phyloP scores from a whole-genome alignment of 2,113 vertebrate genomes.

The Clinocottus analis region DNA sequence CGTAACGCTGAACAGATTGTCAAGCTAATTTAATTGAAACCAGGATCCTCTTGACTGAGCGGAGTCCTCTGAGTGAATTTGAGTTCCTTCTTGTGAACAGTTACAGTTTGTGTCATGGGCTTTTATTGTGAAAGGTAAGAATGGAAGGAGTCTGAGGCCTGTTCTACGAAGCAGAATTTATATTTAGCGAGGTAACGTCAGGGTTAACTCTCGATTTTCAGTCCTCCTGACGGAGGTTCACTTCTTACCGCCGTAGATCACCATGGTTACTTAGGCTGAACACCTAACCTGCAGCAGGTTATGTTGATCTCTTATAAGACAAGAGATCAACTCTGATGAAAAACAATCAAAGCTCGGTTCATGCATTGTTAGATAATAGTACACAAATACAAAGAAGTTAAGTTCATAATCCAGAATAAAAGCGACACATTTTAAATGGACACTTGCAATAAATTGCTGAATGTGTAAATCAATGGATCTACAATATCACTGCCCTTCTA shows the following conservation, averaged over 20 bases:
- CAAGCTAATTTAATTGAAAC: neutral
- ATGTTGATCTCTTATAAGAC: neutral
- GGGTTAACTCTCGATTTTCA: neutral
- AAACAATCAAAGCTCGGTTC: neutral
- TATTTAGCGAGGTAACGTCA: neutral
- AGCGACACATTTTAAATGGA: neutral
- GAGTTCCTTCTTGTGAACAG: neutral
- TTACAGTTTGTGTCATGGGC: neutral
- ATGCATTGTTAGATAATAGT: neutral
- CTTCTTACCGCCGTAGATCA: neutral
- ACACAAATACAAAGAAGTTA: neutral
- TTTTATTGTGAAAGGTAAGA: neutral
- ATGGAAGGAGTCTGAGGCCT: neutral
- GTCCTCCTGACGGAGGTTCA: neutral
- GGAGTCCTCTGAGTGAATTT: neutral
- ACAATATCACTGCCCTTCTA: neutral
- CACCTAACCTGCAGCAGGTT: neutral
- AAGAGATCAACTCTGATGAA: neutral
- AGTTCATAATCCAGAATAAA: neutral
- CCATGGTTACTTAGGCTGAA: neutral
- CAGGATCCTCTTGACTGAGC: neutral
- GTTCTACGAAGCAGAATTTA: neutral
- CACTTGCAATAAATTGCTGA: neutral
- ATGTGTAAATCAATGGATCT: neutral
- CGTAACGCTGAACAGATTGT: neutral